Evolutionary conservation across 2,113 vertebrate genomes (phyloP), one percentile per base, ranked within the genome.

Genomic region (Motacilla tschutschensis): DNA sequence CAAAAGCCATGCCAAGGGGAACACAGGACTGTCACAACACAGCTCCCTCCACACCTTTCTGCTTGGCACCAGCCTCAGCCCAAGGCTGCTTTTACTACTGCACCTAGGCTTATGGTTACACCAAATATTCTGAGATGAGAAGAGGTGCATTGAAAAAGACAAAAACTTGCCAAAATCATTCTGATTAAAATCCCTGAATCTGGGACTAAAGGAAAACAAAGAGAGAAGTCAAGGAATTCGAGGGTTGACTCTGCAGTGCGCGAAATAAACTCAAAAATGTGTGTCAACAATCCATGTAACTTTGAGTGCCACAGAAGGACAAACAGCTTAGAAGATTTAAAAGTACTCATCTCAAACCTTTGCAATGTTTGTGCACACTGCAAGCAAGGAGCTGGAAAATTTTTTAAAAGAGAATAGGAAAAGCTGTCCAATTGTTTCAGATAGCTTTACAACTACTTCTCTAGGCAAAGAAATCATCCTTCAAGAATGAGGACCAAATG

Each of bases 201-300:
- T 0, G 0, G 10, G 28, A 26, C 1, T 1, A 38, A 74, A 48
- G 5, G 17, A 59, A 40, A 74, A 59, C 54, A 73, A 58, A 58
- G 12, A 24, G 54, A 47, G 33, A 40, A 38, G 17, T 25, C 43
- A 18, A 38, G 35, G 43, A 47, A 59, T 48, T 31, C 35, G 25
- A n/a, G 35, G 16, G 13, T 48, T 48, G 28, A 60, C 53, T 36
- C 51, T 53, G 13, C 50, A 69, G 38, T 16, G 38, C 69, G 60
- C 57, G 4, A 87, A 81, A 64, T 25, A 57, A 72, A 53, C 47
- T 69, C 3, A 2, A 60, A 91, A 79, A 48, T 40, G 6, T 41
- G 16, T 14, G 3, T 62, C 36, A 76, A 33, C 14, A 26, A 12
- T 31, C 43, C 38, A 24, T 3, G 15, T 38, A 46, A 35, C 16